These are phyloP conservation scores for Cherax destructor DNA, from an alignment of 1,140 invertebrate species.

Conservation along the genomic window DNA sequence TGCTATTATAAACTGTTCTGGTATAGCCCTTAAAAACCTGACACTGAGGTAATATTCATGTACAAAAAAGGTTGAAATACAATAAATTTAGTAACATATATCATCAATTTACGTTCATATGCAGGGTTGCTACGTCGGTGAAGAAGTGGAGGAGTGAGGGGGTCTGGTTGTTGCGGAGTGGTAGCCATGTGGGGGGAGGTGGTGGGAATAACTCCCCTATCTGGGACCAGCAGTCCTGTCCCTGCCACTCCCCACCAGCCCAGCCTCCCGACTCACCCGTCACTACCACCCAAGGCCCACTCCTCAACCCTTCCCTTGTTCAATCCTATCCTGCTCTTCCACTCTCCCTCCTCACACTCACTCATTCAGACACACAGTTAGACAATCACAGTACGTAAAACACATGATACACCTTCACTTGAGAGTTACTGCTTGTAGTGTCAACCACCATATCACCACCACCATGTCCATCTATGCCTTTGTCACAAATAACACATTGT, in stretches of 20 bases:
- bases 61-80: no score
- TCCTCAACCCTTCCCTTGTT: slow-evolving; percentile 14
- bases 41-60: no score
- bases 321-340: neutral
- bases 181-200: slow-evolving; percentile 21
- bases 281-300: slow-evolving; percentile 34
- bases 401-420: slow-evolving; percentile 20
- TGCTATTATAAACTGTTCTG: no score
- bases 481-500: slow-evolving; percentile 1
- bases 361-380: neutral
- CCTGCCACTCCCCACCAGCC: slow-evolving; percentile 17
- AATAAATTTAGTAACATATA: no score
- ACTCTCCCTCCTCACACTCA: neutral
- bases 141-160: slow-evolving; percentile 13
- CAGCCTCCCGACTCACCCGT: neutral
- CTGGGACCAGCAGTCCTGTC: slow-evolving; percentile 37
- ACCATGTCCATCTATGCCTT: slow-evolving; percentile 16
- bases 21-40: no score
- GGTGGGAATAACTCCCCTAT: slow-evolving; percentile 50
- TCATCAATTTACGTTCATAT: neutral
- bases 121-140: slow-evolving; percentile 34
- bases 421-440: slow-evolving; percentile 8
- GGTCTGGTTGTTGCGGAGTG: slow-evolving; percentile 16
- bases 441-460: slow-evolving; percentile 23
- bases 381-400: slow-evolving; percentile 23